Evolutionary conservation across 1,140 invertebrate species (phyloP), one percentile per base, ranked within the genome.

Genomic region (Cydia pomonella): DNA sequence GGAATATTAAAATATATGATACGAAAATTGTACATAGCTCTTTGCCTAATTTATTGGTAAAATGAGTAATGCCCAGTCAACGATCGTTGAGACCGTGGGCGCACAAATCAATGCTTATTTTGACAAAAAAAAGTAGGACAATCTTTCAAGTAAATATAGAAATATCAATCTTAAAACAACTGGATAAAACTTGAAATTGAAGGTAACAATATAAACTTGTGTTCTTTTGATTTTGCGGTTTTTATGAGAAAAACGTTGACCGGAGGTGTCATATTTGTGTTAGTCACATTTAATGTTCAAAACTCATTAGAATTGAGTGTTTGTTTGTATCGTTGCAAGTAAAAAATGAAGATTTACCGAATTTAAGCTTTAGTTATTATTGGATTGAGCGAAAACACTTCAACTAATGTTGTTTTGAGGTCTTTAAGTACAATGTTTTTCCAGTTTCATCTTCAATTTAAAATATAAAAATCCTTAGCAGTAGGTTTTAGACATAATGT

Each of bases 41-140:
- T 18, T 69, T 7, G 64, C 27, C 64, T 33, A 69, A 38, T 64
- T 33, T 64, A 33, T 38, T 33, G 16, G n/a, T 69, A 13, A 29
- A 33, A 29, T 3, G 29, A 21, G 64, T 69, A 38, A 69, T 38
- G 64, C 29, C 64, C 64, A n/a, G 64, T 69, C 12, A 33, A 69
- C 21, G 64, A 41, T 69, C 64, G 64, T 69, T 10, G n/a, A 21
- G 18, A 33, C n/a, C 29, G 64, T 69, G 64, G 64, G 64, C 29
- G 64, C 27, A 69, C 64, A 33, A 69, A 33, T 59, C 50, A 59
- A 59, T 23, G 21, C 6, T 23, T 21, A 59, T 23, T 59, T 23
- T 59, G 9, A 59, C n/a, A 69, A 7, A 41, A 41, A 64, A 33
- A 64, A 18, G n/a, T 69, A 38, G 9, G 29, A 33, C 29, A 33